These are phyloP conservation scores for Drosophila ochracea DNA, from an alignment of 2,888 invertebrate species.

Conservation along the genomic window DNA sequence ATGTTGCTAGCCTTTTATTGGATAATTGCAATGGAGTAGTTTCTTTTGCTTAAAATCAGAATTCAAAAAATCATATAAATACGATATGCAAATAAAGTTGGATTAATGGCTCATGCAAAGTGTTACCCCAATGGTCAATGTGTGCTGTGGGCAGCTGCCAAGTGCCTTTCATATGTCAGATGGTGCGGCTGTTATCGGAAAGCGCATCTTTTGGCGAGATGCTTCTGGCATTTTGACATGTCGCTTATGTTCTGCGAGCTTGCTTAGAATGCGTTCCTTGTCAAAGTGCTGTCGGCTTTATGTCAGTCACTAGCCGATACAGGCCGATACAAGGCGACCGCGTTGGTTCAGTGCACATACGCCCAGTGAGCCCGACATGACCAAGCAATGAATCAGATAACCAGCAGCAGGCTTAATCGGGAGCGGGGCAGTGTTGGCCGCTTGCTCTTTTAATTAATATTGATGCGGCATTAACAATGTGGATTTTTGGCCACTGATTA, in stretches of 20 bases:
- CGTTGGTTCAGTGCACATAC: constrained; percentile 57
- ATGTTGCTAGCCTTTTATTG: background rate
- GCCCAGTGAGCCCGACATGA: constrained; percentile 21
- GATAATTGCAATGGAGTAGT: background rate
- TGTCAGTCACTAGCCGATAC: constrained; percentile 54
- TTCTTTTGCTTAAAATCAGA: background rate
- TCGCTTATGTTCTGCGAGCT: constrained; percentile 69
- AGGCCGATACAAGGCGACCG: constrained; percentile 41
- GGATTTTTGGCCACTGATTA: constrained; percentile 69
- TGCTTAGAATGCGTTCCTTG: constrained; percentile 78
- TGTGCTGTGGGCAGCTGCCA: constrained; percentile 52
- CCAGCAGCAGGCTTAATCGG: background rate
- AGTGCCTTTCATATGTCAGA: constrained; percentile 64
- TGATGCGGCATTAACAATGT: constrained; percentile 75
- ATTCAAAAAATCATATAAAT: background rate
- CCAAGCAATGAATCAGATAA: constrained; percentile 23
- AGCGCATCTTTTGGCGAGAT: constrained; percentile 70
- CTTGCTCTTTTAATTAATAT: constrained; percentile 68
- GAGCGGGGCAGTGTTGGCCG: background rate
- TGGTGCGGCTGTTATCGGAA: constrained; percentile 63
- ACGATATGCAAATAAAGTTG: background rate
- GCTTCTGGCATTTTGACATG: constrained; percentile 74
- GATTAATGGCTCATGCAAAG: background rate
- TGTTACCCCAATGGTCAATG: constrained; percentile 6
- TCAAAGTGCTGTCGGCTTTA: constrained; percentile 78